Conservation (phyloP, 2,888 invertebrate species). For the Tetramorium bicarinatum region DNA sequence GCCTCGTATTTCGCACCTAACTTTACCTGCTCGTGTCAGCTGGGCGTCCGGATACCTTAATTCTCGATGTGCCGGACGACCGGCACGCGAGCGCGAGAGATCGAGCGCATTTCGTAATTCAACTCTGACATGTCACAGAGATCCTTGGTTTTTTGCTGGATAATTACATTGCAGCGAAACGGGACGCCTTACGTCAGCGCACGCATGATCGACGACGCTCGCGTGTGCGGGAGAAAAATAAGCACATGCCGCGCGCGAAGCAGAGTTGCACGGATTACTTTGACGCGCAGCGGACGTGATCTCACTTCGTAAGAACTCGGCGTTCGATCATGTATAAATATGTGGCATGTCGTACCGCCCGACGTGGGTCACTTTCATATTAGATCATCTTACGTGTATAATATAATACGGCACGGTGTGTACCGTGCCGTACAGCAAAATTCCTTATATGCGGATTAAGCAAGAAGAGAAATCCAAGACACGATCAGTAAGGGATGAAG, state of each 20-base stretch:
- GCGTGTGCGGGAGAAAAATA: neutral
- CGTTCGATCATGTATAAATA: neutral
- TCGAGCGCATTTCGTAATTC: neutral
- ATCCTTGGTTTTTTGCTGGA: neutral
- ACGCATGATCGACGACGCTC: neutral
- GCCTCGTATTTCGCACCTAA: constrained; percentile 13
- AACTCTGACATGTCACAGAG: neutral
- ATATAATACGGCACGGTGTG: neutral
- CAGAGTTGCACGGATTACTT: neutral
- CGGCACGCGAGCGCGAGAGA: neutral
- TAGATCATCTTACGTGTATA: neutral
- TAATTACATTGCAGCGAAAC: neutral
- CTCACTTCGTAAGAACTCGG: neutral
- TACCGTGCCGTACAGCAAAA: neutral
- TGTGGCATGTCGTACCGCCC: neutral
- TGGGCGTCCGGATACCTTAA: too few relatives aligned
- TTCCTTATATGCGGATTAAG: neutral
- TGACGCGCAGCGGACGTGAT: neutral
- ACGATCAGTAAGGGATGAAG: neutral
- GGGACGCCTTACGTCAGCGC: neutral
- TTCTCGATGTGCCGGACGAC: neutral
- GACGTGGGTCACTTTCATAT: neutral
- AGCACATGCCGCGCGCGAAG: neutral
- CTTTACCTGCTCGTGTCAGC: constrained; percentile 27
- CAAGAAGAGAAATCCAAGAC: neutral